Evolutionary conservation across 1,140 invertebrate species (phyloP).

Genomic region (Phthorimaea operculella): DNA sequence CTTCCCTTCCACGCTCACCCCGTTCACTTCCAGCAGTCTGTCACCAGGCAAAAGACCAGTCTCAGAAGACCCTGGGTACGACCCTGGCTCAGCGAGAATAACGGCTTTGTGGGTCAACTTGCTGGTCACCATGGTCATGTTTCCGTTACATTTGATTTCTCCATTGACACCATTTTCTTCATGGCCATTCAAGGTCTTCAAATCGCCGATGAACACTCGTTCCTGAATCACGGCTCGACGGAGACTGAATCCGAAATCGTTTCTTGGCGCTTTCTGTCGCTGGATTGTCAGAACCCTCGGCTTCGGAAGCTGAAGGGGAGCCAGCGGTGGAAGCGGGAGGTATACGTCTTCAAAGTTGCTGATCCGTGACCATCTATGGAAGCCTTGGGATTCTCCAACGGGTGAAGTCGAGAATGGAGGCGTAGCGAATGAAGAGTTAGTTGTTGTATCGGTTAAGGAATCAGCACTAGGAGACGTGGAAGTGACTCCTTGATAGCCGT

Average conservation of each 20-base stretch:
- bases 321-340: slow-evolving; percentile 82
- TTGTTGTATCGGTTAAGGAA: slow-evolving; percentile 83
- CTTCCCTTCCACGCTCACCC: slow-evolving; percentile 84
- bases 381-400: slow-evolving; percentile 84
- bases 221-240: slow-evolving; percentile 86
- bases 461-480: slow-evolving; percentile 83
- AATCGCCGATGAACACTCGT: slow-evolving; percentile 60
- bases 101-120: slow-evolving; percentile 78
- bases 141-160: slow-evolving; percentile 48
- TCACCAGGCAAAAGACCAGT: slow-evolving; percentile 93
- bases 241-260: slow-evolving; percentile 95
- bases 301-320: slow-evolving; percentile 78
- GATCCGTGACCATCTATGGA: slow-evolving; percentile 78
- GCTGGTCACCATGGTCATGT: slow-evolving; percentile 40
- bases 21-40: slow-evolving; percentile 91
- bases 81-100: slow-evolving; percentile 92
- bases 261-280: slow-evolving; percentile 83
- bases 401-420: slow-evolving; percentile 85
- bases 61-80: slow-evolving; percentile 79
- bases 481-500: slow-evolving; percentile 67
- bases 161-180: slow-evolving; percentile 51
- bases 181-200: slow-evolving; percentile 36
- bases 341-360: slow-evolving; percentile 80
- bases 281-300: slow-evolving; percentile 82
- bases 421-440: slow-evolving; percentile 85